Percentiles rank a stretch among this genome's conserved stretches.
Evolutionary conservation across 1,140 invertebrate species (phyloP).

Genomic region (Belonocnema kinseyi): DNA sequence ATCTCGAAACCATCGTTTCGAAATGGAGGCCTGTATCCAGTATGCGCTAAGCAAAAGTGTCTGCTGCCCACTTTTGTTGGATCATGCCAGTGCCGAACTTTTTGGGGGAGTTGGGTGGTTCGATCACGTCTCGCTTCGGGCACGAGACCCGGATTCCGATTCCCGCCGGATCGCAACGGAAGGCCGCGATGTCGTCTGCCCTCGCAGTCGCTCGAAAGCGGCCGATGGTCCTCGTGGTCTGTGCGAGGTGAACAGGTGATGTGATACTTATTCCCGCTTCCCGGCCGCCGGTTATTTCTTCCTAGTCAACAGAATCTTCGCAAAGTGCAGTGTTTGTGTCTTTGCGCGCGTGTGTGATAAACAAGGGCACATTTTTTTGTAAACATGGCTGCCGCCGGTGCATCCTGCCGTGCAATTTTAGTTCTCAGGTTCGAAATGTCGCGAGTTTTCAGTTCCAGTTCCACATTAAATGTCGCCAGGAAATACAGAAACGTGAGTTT

Average conservation of each 20-base stretch:
- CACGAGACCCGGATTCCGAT: not conserved
- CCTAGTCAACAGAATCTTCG: not conserved
- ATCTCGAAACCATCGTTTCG: too few relatives aligned
- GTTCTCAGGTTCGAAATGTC: constrained; percentile 63
- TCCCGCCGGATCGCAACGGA: constrained; percentile 41
- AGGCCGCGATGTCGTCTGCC: constrained; percentile 51
- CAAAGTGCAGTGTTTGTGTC: not conserved
- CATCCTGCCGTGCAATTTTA: constrained; percentile 60
- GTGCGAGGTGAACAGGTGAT: constrained; percentile 17
- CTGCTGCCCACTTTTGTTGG: too few relatives aligned
- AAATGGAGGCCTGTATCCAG: too few relatives aligned
- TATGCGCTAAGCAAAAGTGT: too few relatives aligned
- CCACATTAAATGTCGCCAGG: constrained; percentile 56
- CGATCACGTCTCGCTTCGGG: not conserved
- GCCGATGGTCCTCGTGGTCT: constrained; percentile 49
- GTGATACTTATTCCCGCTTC: constrained; percentile 22
- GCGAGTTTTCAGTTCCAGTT: constrained; percentile 61
- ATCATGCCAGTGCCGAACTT: too few relatives aligned
- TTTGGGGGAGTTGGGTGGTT: too few relatives aligned
- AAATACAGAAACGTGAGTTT: constrained; percentile 65
- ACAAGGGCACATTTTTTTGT: not conserved
- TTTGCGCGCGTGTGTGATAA: constrained; percentile 6
- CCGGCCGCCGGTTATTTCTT: constrained; percentile 10
- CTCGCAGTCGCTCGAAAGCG: constrained; percentile 59
- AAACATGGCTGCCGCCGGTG: constrained; percentile 64